Conservation (phyloP, 2,888 invertebrate genomes). For the Unio delphinus region DNA sequence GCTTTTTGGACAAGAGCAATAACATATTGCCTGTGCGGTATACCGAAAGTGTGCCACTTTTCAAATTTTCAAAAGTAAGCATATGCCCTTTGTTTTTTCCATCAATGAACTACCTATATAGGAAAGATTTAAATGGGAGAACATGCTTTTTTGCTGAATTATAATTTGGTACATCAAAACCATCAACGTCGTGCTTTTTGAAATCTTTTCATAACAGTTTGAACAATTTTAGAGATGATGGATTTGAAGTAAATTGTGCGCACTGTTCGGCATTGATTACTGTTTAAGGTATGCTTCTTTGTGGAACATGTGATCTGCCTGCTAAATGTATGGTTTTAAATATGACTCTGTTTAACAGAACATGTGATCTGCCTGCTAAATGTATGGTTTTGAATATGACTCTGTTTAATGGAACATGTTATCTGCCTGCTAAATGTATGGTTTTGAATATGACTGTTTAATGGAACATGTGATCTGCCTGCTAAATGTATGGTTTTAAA, state of each 20-base stretch:
- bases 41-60: constrained; percentile 28
- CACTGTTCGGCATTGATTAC: constrained; percentile 5
- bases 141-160: constrained; percentile 25
- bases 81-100: constrained; percentile 22
- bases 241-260: constrained; percentile 3
- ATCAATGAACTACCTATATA: constrained; percentile 24
- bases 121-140: constrained; percentile 16
- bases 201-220: constrained; percentile 25
- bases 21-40: constrained; percentile 22
- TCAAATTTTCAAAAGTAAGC: constrained; percentile 26
- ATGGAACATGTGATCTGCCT: no score
- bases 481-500: no score
- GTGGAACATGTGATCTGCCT: constrained; percentile 32
- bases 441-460: no score
- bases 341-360: no score
- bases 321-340: constrained; percentile 9
- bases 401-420: constrained; percentile 17
- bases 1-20: constrained; percentile 7
- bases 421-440: no score
- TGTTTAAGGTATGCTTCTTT: constrained; percentile 10
- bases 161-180: constrained; percentile 30
- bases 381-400: constrained; percentile 19
- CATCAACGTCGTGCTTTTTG: constrained; percentile 23
- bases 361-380: no score
- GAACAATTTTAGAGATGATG: constrained; percentile 5